Percentiles rank a stretch among this genome's conserved stretches.
phyloP scores from a whole-genome alignment of 2,113 vertebrate species.

The Callipepla squamata region DNA sequence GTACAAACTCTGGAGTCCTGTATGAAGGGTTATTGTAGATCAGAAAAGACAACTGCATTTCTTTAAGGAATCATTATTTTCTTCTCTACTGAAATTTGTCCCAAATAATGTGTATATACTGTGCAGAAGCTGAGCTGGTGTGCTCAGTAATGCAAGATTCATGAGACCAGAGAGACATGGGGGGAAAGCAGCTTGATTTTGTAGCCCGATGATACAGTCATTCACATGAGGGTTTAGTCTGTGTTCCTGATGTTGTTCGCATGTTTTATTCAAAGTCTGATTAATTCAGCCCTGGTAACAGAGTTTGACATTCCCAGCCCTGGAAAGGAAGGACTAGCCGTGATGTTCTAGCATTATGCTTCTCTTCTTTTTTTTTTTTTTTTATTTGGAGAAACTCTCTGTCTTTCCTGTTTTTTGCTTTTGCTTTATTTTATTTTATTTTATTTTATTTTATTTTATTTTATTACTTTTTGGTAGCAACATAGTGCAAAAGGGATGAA shows the following conservation, averaged over 20 bases:
- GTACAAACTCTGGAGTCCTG: rapidly evolving
- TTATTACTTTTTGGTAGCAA: background rate
- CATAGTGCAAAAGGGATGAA: background rate
- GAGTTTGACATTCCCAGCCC: background rate
- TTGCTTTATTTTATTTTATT: no score
- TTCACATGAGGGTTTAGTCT: background rate
- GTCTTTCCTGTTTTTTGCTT: background rate
- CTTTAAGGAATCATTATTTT: background rate
- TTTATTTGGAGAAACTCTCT: background rate
- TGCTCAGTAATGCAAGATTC: background rate
- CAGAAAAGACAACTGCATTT: background rate
- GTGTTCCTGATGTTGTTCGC: background rate
- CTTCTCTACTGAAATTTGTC: background rate
- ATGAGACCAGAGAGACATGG: background rate
- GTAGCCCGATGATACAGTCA: background rate
- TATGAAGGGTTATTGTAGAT: background rate
- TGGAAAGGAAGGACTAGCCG: background rate
- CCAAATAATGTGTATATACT: background rate
- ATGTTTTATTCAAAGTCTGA: constrained; percentile 28
- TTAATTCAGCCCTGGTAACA: background rate
- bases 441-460: background rate
- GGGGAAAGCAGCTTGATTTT: background rate
- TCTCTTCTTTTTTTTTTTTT: background rate
- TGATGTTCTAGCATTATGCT: background rate
- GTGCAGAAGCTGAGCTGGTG: background rate